phyloP scores from a whole-genome alignment of 2,113 vertebrate species.

The Nymphicus hollandicus region DNA sequence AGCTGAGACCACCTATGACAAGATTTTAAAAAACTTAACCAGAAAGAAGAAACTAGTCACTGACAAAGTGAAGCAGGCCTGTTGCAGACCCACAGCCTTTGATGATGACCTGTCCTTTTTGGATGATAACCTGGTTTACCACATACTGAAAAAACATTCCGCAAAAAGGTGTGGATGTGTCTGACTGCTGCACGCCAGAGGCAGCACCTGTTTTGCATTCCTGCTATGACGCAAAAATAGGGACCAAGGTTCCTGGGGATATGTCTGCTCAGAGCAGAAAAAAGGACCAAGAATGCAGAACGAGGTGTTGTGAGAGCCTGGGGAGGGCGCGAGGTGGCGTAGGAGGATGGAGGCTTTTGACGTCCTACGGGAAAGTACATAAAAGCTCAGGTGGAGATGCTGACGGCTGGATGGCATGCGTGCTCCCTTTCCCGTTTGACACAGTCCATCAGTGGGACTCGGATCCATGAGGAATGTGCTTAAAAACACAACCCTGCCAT shows the following conservation, averaged over 20 bases:
- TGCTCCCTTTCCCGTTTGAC: conserved; percentile 40
- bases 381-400: conserved; percentile 56
- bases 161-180: conserved; percentile 94
- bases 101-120: conserved; percentile 96
- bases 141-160: conserved; percentile 96
- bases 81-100: conserved; percentile 92
- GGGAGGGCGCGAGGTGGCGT: not conserved
- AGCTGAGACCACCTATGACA: conserved; percentile 93
- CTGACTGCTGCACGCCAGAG: conserved; percentile 71
- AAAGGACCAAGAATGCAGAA: conserved; percentile 77
- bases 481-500: conserved; percentile 66
- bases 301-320: conserved; percentile 50
- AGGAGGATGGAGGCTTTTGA: conserved; percentile 28
- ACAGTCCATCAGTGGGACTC: conserved; percentile 40
- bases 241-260: conserved; percentile 78
- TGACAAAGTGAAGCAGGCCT: conserved; percentile 88
- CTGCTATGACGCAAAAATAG: conserved; percentile 70
- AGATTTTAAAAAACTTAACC: conserved; percentile 96
- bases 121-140: conserved; percentile 93
- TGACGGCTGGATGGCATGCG: not conserved
- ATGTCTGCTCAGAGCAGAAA: conserved; percentile 61
- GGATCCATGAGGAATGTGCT: conserved; percentile 57
- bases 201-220: conserved; percentile 73
- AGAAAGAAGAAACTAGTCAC: conserved; percentile 90
- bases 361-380: conserved; percentile 26